These are phyloP conservation scores for Pelosia muscerda DNA, from an alignment of 2,888 invertebrate genomes.

Conservation along the genomic window DNA sequence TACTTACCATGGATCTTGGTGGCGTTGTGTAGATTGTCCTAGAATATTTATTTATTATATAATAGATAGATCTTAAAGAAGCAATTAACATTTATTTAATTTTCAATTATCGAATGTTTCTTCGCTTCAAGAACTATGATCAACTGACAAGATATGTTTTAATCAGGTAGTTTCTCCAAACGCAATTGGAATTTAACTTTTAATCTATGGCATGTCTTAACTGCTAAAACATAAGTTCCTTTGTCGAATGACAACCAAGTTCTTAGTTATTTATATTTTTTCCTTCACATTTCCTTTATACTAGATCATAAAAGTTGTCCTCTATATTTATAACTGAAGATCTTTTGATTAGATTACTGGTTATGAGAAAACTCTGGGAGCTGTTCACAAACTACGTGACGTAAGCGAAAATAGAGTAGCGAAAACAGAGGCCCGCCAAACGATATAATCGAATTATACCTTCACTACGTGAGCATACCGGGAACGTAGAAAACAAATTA, in stretches of 20 bases:
- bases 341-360: conserved; percentile 48
- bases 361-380: conserved; percentile 39
- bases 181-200: no score
- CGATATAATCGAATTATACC: conserved; percentile 53
- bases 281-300: conserved; percentile 24
- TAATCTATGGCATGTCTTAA: no score
- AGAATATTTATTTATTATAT: no score
- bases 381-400: conserved; percentile 40
- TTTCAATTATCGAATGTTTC: no score
- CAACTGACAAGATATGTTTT: no score
- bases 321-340: conserved; percentile 32
- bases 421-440: conserved; percentile 25
- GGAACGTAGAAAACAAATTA: conserved; percentile 33
- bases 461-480: conserved; percentile 44
- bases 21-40: no score
- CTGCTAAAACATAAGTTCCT: no score
- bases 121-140: no score
- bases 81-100: no score
- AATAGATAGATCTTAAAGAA: no score
- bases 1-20: no score
- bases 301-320: conserved; percentile 37
- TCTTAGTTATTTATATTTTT: conserved; percentile 17
- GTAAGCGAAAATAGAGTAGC: conserved; percentile 41
- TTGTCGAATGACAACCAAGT: conserved; percentile 6
- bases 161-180: no score